phyloP scores from a whole-genome alignment of 2,797 vertebrate genomes.

The Pygocentrus nattereri region DNA sequence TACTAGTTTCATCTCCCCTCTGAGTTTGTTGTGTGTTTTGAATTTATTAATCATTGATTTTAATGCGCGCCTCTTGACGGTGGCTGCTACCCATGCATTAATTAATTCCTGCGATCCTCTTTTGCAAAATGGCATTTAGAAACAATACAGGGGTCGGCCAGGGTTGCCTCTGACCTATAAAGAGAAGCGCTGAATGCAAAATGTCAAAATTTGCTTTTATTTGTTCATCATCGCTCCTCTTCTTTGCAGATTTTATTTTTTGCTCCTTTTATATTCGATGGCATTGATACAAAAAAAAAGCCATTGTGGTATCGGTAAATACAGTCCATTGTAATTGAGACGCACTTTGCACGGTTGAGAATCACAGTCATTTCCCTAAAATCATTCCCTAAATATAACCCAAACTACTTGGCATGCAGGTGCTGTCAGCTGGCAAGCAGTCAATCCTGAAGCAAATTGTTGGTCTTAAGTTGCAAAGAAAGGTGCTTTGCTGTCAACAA shows the following conservation, averaged over 20 bases:
- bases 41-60: slow-evolving; percentile 91
- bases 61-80: slow-evolving; percentile 86
- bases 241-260: slow-evolving; percentile 72
- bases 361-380: slow-evolving; percentile 77
- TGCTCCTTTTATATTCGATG: slow-evolving; percentile 75
- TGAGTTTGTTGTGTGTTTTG: slow-evolving; percentile 89
- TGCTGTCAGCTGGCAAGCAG: slow-evolving; percentile 70
- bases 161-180: slow-evolving; percentile 86
- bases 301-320: slow-evolving; percentile 80
- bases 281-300: slow-evolving; percentile 73
- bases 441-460: slow-evolving; percentile 76
- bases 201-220: slow-evolving; percentile 87
- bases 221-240: slow-evolving; percentile 76
- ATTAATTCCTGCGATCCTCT: slow-evolving; percentile 82
- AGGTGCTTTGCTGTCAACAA: slow-evolving; percentile 81
- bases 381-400: slow-evolving; percentile 69
- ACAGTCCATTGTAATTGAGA: slow-evolving; percentile 78
- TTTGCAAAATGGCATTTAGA: slow-evolving; percentile 86
- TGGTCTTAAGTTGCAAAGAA: slow-evolving; percentile 83
- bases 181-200: slow-evolving; percentile 80
- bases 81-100: slow-evolving; percentile 85
- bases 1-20: slow-evolving; percentile 86
- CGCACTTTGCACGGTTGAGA: slow-evolving; percentile 68
- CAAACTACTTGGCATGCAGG: slow-evolving; percentile 81
- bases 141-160: slow-evolving; percentile 82